Evolutionary conservation across 53 echinoderm and acorn worm species (phyloP), one percentile per base, ranked within the genome.

Genomic region (Crossaster papposus): DNA sequence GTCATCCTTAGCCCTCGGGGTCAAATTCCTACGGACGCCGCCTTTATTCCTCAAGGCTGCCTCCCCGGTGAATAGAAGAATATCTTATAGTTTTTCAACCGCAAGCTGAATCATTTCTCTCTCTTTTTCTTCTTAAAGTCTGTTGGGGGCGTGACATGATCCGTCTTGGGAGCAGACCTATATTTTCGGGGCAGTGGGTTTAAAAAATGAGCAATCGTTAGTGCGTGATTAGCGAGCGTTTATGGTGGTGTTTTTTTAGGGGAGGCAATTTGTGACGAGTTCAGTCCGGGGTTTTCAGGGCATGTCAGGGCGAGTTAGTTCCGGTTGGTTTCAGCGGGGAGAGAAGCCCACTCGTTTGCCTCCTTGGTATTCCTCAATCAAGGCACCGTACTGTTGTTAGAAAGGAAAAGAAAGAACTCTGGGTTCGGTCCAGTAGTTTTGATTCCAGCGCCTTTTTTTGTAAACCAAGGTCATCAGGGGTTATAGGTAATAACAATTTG

Each of bases 241-340:
- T 82, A 82, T 64, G 64, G 81, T 81, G 81, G 81, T 81, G 81
- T 81, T 81, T 65, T 82, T n/a, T n/a, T n/a, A n/a, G n/a, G 82
- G 70, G 65, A 24, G 82, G 82, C 68, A 37, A 82, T 65, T 65
- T 82, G 30, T 64, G 65, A 23, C 33, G 68, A 24, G 82, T 82
- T 44, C 65, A 68, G 82, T 55, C 36, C 34, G 82, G 68, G 70
- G 68, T 82, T 82, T 37, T 20, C 22, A 20, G 29, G 22, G 50
- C 23, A 55, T 65, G 65, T 13, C 65, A 68, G 50, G 68, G 54
- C 44, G 44, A 82, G 82, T 82, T 82, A 65, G 65, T 14, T 70
- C 65, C 24, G 36, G n/a, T 70, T 68, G 65, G 36, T 33, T 28
- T 64, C 54, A 35, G 64, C 18, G 64, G 82, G 65, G 24, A n/a